Conservation (phyloP, 2,888 invertebrate genomes). For the Mythimna albipuncta region DNA sequence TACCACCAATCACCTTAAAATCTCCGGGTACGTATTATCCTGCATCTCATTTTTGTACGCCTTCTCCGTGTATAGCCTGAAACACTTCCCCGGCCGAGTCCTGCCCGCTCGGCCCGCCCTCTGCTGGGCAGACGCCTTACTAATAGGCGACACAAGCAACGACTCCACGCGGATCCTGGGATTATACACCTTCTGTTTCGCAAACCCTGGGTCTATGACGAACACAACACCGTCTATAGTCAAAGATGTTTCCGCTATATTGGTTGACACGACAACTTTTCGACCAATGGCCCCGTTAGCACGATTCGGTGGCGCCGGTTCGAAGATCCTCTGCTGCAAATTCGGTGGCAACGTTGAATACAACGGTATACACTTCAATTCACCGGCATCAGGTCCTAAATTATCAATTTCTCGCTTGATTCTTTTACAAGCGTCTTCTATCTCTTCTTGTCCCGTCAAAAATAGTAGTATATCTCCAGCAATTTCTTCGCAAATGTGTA, state of each 20-base stretch:
- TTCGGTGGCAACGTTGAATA: constrained; percentile 99
- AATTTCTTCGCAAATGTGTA: constrained; percentile 98
- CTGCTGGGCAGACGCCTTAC: constrained; percentile 99
- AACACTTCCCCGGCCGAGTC: constrained; percentile 99
- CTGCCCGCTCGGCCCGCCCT: constrained; percentile 99
- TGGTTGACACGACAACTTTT: constrained; percentile 99
- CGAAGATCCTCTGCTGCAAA: constrained; percentile 99
- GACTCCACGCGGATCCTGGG: constrained; percentile 98
- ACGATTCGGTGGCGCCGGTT: constrained; percentile 98
- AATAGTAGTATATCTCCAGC: constrained; percentile 98
- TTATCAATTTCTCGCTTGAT: constrained; percentile 98
- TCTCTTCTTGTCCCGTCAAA: constrained; percentile 96
- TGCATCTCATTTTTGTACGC: constrained; percentile 99
- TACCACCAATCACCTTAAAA: constrained; percentile 89
- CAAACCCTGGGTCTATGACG: constrained; percentile 99
- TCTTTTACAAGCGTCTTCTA: constrained; percentile 99
- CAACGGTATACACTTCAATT: constrained; percentile 99
- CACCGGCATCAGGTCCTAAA: constrained; percentile 98
- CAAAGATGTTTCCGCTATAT: constrained; percentile 99
- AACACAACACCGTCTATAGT: constrained; percentile 99
- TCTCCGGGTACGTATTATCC: constrained; percentile 99
- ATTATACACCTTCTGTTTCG: constrained; percentile 99
- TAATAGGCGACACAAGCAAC: constrained; percentile 99
- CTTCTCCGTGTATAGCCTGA: constrained; percentile 98
- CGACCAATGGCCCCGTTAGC: constrained; percentile 97